A percentile compares a stretch with the other conserved stretches of the same genome.
These are phyloP conservation scores for Carettochelys insculpta DNA, from an alignment of 2,113 vertebrate genomes.

Conservation along the genomic window DNA sequence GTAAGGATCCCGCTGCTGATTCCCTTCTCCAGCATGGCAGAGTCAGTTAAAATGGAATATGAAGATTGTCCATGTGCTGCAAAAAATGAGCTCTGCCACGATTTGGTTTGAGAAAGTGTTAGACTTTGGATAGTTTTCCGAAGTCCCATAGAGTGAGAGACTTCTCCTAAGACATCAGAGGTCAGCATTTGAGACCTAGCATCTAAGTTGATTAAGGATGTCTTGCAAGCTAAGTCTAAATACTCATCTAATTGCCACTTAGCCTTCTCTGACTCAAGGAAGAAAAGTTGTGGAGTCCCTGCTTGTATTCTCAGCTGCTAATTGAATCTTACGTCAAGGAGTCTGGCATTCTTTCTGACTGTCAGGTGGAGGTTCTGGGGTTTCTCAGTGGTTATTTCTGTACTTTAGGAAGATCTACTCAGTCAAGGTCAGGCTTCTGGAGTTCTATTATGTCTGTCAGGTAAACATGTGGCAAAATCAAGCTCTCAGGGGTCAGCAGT, in stretches of 20 bases:
- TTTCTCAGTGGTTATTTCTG: no score
- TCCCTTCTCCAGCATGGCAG: background rate
- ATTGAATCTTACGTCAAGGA: background rate
- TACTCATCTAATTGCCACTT: background rate
- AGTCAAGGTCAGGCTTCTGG: no score
- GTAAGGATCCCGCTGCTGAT: no score
- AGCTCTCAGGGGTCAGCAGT: no score
- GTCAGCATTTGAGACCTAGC: no score
- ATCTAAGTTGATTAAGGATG: background rate
- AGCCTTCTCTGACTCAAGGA: background rate
- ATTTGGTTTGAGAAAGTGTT: background rate
- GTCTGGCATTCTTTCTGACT: background rate
- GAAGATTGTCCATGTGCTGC: background rate
- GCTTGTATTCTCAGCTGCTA: background rate
- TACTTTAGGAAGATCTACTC: no score
- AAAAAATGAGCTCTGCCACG: no score
- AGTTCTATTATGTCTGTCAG: no score
- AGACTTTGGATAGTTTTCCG: background rate
- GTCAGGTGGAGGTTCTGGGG: background rate
- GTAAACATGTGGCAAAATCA: no score
- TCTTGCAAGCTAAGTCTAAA: background rate
- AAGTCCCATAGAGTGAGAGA: background rate
- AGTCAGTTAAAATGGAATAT: background rate
- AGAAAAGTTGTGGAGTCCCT: background rate
- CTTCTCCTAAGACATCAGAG: background rate